Evolutionary conservation across 2,113 vertebrate species (phyloP), one percentile per base, ranked within the genome.

Genomic region (Nannospalax galili): DNA sequence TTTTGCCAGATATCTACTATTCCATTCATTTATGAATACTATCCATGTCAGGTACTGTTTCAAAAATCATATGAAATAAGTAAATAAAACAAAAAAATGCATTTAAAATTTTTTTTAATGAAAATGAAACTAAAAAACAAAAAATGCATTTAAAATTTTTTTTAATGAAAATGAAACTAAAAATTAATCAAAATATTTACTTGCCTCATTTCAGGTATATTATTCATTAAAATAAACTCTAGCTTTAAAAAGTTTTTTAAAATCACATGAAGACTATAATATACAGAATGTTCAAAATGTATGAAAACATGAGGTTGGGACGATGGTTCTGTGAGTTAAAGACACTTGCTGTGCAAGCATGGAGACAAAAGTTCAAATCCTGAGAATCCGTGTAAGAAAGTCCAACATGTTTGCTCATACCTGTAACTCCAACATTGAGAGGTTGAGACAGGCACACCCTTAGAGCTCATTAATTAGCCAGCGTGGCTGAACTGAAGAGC

Each of bases 1-100:
- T 92, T 89, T 91, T 73, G 1, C 88, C 17, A 70, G 17, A 56
- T 19, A 93, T 70, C 56, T 84, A 8, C 60, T 14, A 73, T 93
- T 82, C 24, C 37, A 89, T 69, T 91, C 4, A 72, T 37, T n/a
- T 56, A 86, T n/a, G 8, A 88, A 86, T 81, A 70, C 8, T 69
- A 42, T 78, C 24, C 75, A 1, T 64, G 7, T 30, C 94, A 96
- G 64, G 89, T 48, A 93, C 62, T 95, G 75, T 37, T 92, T 14
- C 72, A 28, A 67, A 67, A 67, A 62, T 52, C 48, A 52, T 52
- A 11, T 52, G n/a, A n/a, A n/a, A n/a, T n/a, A n/a, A n/a, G n/a
- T n/a, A n/a, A n/a, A n/a, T n/a, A n/a, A n/a, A n/a, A n/a, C n/a
- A n/a, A n/a, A n/a, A n/a, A n/a, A n/a, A n/a, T n/a, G n/a, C n/a